phyloP scores from a whole-genome alignment of 2,888 invertebrate species.

The Beris morrisii region DNA sequence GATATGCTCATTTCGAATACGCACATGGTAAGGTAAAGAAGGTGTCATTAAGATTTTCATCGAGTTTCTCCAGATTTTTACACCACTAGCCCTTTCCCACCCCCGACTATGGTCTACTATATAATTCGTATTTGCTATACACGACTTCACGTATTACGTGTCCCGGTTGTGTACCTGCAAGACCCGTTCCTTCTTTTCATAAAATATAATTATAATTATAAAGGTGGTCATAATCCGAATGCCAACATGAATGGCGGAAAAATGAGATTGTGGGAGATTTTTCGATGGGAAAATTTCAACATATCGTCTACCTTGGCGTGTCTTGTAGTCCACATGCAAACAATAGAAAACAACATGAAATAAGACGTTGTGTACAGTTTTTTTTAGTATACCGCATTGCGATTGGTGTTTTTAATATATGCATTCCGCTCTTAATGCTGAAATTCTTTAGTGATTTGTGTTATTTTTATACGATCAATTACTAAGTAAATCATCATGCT shows the following conservation, averaged over 20 bases:
- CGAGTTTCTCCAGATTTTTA: no score
- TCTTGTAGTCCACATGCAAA: slow-evolving; percentile 16
- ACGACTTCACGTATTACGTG: no score
- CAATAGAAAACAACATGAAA: slow-evolving; percentile 34
- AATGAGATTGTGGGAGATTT: slow-evolving; percentile 43
- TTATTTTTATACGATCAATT: no score
- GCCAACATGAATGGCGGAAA: slow-evolving; percentile 31
- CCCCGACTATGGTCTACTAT: no score
- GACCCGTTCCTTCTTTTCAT: slow-evolving; percentile 2
- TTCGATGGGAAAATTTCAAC: slow-evolving; percentile 42
- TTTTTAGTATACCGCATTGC: neutral
- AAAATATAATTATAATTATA: slow-evolving; percentile 31
- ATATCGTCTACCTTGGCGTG: slow-evolving; percentile 23
- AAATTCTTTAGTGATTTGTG: no score
- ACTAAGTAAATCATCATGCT: no score
- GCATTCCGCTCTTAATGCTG: neutral
- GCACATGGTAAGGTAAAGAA: no score
- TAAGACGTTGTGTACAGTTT: slow-evolving; percentile 19
- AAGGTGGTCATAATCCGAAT: slow-evolving; percentile 27
- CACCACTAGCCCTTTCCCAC: no score
- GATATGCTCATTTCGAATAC: no score
- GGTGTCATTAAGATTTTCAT: no score
- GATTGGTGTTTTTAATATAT: neutral
- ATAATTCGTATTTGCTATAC: no score
- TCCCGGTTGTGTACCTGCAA: neutral